Evolutionary conservation across 2,888 invertebrate genomes (phyloP), one percentile per base, ranked within the genome.

Genomic region (Dascillus cervinus): DNA sequence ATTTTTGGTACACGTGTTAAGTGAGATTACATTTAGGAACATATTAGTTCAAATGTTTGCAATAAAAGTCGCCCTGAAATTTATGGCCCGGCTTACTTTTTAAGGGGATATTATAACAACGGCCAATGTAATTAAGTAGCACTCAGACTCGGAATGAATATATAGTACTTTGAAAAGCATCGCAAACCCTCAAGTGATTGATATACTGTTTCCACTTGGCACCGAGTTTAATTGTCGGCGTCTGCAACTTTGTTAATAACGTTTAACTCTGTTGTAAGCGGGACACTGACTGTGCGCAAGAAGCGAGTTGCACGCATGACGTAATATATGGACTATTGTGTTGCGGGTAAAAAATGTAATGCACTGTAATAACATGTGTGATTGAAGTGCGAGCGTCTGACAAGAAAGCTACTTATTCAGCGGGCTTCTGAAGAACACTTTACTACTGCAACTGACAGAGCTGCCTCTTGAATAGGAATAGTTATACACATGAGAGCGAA

Each of bases 291-390:
- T 28, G 32, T 34, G 14, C 34, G 24, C 30, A 25, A 32, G 10
- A 20, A 39, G 24, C 22, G 22, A 35, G 35, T 34, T 37, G 34
- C 38, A 43, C 36, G 28, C 43, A 43, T 36, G 44, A 41, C 37
- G 58, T 62, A 60, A 62, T 61, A 58, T 60, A 61, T 61, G 60
- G 58, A 55, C 60, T 56, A 62, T 62, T 62, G 62, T 62, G 51
- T 57, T 41, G 44, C 39, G 30, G 41, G 40, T 47, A 50, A 57
- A 58, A 62, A 62, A 59, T 56, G 53, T 49, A 52, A 52, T 50
- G 49, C 49, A 51, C 54, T 52, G 60, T 56, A 60, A 58, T 58
- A 62, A 60, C 57, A 53, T 53, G 51, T 56, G 57, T 57, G 58
- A 60, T 58, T 57, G 56, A 58, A 56, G 58, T 50, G 46, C 52